Evolutionary conservation across 2,113 vertebrate genomes (phyloP).

Genomic region (Etheostoma cragini): DNA sequence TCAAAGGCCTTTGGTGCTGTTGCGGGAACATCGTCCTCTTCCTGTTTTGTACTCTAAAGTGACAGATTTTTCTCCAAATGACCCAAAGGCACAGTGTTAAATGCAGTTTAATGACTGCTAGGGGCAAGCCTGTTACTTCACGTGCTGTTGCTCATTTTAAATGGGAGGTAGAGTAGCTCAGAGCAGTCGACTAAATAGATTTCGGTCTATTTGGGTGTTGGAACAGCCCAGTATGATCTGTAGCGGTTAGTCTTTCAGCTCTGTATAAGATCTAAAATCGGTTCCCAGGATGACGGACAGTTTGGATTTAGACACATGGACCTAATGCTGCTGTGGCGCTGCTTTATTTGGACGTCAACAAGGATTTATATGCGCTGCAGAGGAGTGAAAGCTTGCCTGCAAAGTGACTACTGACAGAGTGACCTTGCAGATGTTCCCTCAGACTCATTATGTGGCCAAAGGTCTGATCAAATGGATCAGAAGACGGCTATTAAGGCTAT

Average conservation of each 20-base stretch:
- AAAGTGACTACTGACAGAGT: neutral
- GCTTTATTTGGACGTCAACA: slow-evolving; percentile 59
- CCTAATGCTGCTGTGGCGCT: neutral
- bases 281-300: neutral
- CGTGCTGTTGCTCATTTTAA: neutral
- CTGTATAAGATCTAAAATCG: slow-evolving; percentile 31
- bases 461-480: neutral
- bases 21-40: neutral
- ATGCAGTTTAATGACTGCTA: neutral
- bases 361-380: neutral
- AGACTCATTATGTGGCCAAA: neutral
- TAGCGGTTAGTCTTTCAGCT: neutral
- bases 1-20: neutral
- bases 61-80: neutral
- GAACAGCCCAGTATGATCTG: neutral
- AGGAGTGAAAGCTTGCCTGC: neutral
- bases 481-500: neutral
- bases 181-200: neutral
- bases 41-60: neutral
- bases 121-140: neutral
- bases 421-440: slow-evolving; percentile 8
- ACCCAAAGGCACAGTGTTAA: neutral
- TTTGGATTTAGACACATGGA: slow-evolving; percentile 16
- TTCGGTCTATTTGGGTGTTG: slow-evolving; percentile 41
- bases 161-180: neutral